Base-by-base conservation (phyloP, 1,140 invertebrate species). In the Drosophila persimilis region DNA sequence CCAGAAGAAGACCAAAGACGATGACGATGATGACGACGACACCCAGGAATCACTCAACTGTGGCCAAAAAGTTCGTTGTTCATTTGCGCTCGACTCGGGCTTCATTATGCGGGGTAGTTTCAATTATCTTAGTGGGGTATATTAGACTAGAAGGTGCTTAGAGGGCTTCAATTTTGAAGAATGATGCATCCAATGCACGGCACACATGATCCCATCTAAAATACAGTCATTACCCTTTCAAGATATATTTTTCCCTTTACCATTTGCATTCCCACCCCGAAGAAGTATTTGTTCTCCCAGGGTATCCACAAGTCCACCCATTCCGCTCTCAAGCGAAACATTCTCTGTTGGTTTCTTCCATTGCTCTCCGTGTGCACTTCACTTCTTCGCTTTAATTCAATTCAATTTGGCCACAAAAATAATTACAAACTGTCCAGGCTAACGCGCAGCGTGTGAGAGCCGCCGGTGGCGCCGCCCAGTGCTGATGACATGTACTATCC, bases 391-490 rank as follows among this genome's bases (percentile, higher is more conserved):
- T 77, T 85, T 85, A 85, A 85, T 85, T 85, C 80, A 85, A 85
- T 85, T 78, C 74, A 88, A 88, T 81, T 88, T 88, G 83, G 77
- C 77, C 83, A 86, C 77, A 88, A 64, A 85, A 88, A 83, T 88
- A 88, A 85, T 85, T 85, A 85, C 80, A 74, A 77, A 70, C 80
- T 85, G 81, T 85, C 80, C 80, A 85, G 70, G 76, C 57, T 76
- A 71, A 85, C 80, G 80, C 80, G 80, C 81, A 77, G 73, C 80
- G 81, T 85, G 80, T 86, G 81, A 85, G 73, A 77, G 24, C 39
- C 29, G 54, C 13, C n/a, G 51, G 45, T 61, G 80, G 80, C 72
- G 80, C 80, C 80, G 74, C 56, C 72, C 61, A 75, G 13, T 71
- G 80, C 47, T 61, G 56, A 56, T 74, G 67, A 77, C 69, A 66